Conservation (phyloP, 2,888 invertebrate species). For the Dione juno region DNA sequence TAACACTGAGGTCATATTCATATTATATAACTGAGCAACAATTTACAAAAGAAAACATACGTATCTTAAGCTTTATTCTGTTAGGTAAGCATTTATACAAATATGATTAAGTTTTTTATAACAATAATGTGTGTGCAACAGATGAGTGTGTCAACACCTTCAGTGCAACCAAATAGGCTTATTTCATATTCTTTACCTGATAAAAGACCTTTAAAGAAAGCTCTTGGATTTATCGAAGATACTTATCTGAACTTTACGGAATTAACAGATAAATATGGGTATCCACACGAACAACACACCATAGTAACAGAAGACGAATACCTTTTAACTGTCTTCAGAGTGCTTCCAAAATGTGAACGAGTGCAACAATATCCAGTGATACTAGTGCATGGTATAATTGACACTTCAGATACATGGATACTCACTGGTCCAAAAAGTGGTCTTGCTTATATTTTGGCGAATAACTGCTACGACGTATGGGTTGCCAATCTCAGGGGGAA, state of each 20-base stretch:
- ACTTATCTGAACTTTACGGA: constrained; percentile 58
- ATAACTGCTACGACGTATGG: constrained; percentile 79
- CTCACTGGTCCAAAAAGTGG: constrained; percentile 63
- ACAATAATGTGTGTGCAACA: constrained; percentile 27
- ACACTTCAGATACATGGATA: constrained; percentile 57
- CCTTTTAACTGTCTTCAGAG: constrained; percentile 50
- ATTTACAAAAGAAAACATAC: constrained; percentile 61
- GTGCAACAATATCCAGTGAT: constrained; percentile 49
- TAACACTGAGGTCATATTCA: constrained; percentile 67
- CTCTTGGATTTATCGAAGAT: constrained; percentile 67
- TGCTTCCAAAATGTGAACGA: constrained; percentile 54
- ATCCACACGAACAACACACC: constrained; percentile 48
- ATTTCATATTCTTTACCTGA: constrained; percentile 61
- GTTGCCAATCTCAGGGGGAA: constrained; percentile 81
- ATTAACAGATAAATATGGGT: constrained; percentile 52
- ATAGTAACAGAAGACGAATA: constrained; percentile 57
- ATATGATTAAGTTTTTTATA: constrained; percentile 38
- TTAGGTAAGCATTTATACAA: constrained; percentile 45
- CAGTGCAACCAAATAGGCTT: constrained; percentile 48
- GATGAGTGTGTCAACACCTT: constrained; percentile 5
- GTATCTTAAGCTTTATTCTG: constrained; percentile 56
- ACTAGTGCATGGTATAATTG: constrained; percentile 58
- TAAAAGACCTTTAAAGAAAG: constrained; percentile 59
- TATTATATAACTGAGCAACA: constrained; percentile 70
- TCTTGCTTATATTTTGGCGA: constrained; percentile 62